Evolutionary conservation across 2,797 vertebrate genomes (phyloP), one percentile per base, ranked within the genome.

Genomic region (Eospalax fontanierii): DNA sequence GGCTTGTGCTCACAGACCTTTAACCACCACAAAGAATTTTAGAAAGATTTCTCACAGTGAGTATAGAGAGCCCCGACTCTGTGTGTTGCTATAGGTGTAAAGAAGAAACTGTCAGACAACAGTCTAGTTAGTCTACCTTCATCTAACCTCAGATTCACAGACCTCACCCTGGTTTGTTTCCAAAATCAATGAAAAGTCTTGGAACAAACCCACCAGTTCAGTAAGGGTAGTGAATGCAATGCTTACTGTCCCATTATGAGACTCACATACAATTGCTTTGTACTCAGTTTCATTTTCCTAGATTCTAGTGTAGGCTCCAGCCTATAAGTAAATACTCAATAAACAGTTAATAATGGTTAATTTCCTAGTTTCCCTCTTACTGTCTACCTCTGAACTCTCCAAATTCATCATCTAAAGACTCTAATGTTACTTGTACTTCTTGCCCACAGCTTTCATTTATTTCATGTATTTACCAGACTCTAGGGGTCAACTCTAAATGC

Each of bases 391-490:
- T 43, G 59, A 81, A 38, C 24, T 75, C 46, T 75, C n/a, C 38
- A 75, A 78, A 66, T 38, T 73, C 22, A 12, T 81, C 35, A 73
- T 33, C 38, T 33, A 89, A 63, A 26, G 8, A 83, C 26, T 86
- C 21, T 38, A 33, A 80, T 3, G 89, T 14, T 11, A 26, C 35
- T 30, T 88, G 38, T 21, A 43, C 15, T 75, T 76, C 61, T 66
- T 76, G n/a, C 54, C 73, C 68, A 87, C 28, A 50, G 68, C 35
- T 22, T 26, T 59, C 40, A 76, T 86, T 68, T 63, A 87, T 24
- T 95, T 93, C 61, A 38, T 24, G 15, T 90, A 92, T 63, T 87
- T 79, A 73, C 28, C 54, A 87, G n/a, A 59, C 61, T 71, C 19
- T 30, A 79, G 91, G 1, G 87, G 26, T 46, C 33, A 84, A 73